Base-by-base conservation (phyloP, 2,113 vertebrate genomes). In the Corythaeola cristata region DNA sequence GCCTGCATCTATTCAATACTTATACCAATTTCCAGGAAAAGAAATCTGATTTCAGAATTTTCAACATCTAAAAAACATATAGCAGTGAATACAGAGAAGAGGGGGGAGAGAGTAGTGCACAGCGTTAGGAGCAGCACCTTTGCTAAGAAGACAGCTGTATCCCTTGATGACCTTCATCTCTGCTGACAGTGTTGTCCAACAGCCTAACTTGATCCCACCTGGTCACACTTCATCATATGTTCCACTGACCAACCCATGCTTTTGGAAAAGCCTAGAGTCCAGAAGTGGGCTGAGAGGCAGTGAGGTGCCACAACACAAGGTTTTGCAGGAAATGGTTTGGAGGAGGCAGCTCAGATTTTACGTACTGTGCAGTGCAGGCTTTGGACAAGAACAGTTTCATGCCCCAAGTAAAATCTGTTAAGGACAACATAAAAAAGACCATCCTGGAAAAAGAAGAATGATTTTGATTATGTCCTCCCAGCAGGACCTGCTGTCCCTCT, bases 21-120 rank as follows among this genome's bases (percentile, higher is more conserved):
- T 76, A 22, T 4, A 79, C 3, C 8, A 7, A 7, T 82, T 79
- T 68, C 33, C 71, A 69, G 28, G 24, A 67, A 66, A 94, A 73
- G 4, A 83, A 83, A 66, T 16, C 32, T 47, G 20, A 96, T 71
- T 96, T 88, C 64, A 63, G n/a, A 62, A 32, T 66, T 80, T 86
- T 58, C 30, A 77, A 15, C 12, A 18, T 47, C 67, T 64, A 24
- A 50, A 95, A 72, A 32, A 9, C 14, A 24, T 2, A 0, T 19
- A n/a, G 18, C 39, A 63, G 18, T n/a, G 55, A 58, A 58, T 19
- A 33, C 2, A 26, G 50, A 2, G 0, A 73, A 77, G 28, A 49
- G 3, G 0, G 49, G 12, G 23, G 5, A n/a, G 4, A 41, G 12
- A 12, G 12, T 13, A 58, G n/a, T 18, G 24, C 11, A 59, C 12